Evolutionary conservation across 2,888 invertebrate genomes (phyloP), one percentile per base, ranked within the genome.

Genomic region (Leptinotarsa rubiginosa): DNA sequence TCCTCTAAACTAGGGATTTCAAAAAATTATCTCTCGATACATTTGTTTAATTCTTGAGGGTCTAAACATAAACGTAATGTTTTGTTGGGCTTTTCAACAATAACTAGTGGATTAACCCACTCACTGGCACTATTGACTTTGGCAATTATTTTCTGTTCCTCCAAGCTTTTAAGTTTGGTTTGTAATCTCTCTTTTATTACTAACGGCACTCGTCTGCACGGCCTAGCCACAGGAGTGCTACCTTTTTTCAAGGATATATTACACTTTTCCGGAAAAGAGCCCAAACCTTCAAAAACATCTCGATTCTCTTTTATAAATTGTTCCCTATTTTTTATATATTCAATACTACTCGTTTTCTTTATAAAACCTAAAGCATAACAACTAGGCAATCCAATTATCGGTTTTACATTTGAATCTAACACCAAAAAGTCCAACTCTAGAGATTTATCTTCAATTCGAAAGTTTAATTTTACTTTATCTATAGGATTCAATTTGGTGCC

Each of bases 1-100:
- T 73, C 69, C 31, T 65, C 65, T n/a, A 69, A 25, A 70, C 65
- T 70, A 18, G 68, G 71, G 41, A 75, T 75, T 69, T 69, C 65
- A 75, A 50, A 75, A 69, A 50, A 75, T 59, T 75, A 69, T 47
- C 59, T 62, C 18, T 62, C n/a, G n/a, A 56, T 69, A 47, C 31
- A 69, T 22, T 66, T 65, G 54, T 72, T 72, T 49, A 66, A 50
- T 18, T 65, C 47, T 56, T 56, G 50, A 22, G 72, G 72, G 59
- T 72, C 72, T 18, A 72, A 22, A 50, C 67, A 72, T 22, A 72
- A 41, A 1, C 68, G 67, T 25, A 72, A 31, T 47, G 66, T 49
- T 22, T 49, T 49, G 62, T 72, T 59, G 7, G 49, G 22, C 62
- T 72, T 72, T 47, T 67, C 67, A 20, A 72, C 54, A 62, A 68